Percentiles rank a stretch among this genome's conserved stretches.
phyloP scores from a whole-genome alignment of 2,888 invertebrate genomes.

The Diarsia dahlii region DNA sequence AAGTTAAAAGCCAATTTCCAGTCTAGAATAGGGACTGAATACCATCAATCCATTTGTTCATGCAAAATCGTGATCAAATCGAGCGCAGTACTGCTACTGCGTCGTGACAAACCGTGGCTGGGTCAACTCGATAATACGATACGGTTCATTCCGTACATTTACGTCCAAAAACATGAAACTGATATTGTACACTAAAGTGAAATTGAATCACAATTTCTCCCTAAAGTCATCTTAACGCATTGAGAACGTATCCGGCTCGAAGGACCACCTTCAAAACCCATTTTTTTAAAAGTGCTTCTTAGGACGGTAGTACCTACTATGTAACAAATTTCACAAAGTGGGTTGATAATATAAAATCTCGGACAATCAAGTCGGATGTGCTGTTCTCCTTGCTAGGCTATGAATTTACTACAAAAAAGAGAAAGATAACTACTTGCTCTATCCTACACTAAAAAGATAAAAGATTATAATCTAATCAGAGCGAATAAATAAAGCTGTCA shows the following conservation, averaged over 20 bases:
- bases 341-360: no score
- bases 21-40: slow-evolving; percentile 19
- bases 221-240: background rate
- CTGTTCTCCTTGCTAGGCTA: no score
- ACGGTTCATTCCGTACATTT: slow-evolving; percentile 12
- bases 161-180: slow-evolving; percentile 24
- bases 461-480: background rate
- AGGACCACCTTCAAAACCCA: background rate
- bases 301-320: no score
- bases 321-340: no score
- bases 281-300: background rate
- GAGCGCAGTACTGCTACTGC: slow-evolving; percentile 27
- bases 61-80: slow-evolving; percentile 49
- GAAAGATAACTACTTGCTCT: background rate
- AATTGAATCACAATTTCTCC: slow-evolving; percentile 2
- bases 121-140: slow-evolving; percentile 42
- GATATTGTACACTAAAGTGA: background rate
- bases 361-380: no score
- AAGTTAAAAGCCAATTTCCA: slow-evolving; percentile 9
- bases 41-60: slow-evolving; percentile 22
- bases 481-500: background rate
- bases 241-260: slow-evolving; percentile 1
- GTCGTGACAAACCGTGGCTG: slow-evolving; percentile 42
- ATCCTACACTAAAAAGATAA: background rate
- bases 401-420: no score